Evolutionary conservation across 1,140 invertebrate species (phyloP), one percentile per base, ranked within the genome.

Genomic region (Drosophila sturtevanti): DNA sequence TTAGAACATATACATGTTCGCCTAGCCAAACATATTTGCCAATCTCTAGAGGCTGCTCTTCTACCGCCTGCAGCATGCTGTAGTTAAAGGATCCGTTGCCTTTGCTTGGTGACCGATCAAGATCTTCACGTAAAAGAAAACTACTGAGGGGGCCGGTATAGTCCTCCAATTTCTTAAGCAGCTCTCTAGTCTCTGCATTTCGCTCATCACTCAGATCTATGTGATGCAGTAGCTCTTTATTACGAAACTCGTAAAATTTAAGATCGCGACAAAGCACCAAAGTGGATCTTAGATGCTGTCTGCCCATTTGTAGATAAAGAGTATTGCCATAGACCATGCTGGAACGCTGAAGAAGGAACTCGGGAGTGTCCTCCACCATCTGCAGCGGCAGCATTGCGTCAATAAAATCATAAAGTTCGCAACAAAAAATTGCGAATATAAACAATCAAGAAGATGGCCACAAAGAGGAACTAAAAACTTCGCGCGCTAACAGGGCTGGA

Each of bases 221-320:
- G 34, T 77, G 51, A 58, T 87, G 79, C 61, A 77, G 11, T 0
- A 87, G 62, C 38, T 77, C 48, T 56, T 87, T 84, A 0, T 65
- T 63, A 1, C 69, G 79, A 12, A 74, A 87, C 21, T 87, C 84
- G 55, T 89, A 89, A 44, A 87, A 80, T 22, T 65, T 79, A 0
- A 87, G 24, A 10, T 79, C 56, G 5, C 72, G 58, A 3, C 48
- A 27, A 0, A 87, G 51, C 22, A 87, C 61, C n/a, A 87, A 54
- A 0, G 44, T 84, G 11, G 68, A 66, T 41, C 55, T 68, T 7
- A 22, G 16, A 10, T 35, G 51, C 1, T 21, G 31, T 10, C 16
- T 10, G 0, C 54, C 41, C 14, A 35, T 14, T 7, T 27, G 58
- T 7, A 82, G 38, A 31, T 76, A 68, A 34, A 89, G 38, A 41